Evolutionary conservation across 2,888 invertebrate species (phyloP), one percentile per base, ranked within the genome.

Genomic region (Drosophila aldrichi): DNA sequence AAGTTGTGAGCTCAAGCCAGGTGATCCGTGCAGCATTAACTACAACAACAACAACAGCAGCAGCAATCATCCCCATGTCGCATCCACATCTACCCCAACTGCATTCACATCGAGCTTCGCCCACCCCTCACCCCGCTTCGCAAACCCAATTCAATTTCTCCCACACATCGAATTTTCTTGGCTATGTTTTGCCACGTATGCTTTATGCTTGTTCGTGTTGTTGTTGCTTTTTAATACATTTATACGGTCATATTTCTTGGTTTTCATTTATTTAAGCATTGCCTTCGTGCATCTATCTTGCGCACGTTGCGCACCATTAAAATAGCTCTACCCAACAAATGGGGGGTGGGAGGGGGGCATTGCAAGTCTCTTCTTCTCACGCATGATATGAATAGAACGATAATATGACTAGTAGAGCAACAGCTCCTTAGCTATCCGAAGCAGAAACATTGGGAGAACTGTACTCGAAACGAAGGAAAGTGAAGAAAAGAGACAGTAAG

Each of bases 201-300:
- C 65, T 32, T 48, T 74, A 34, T 48, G n/a, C 64, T 51, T 16
- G 16, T 20, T 40, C 52, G 20, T 38, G 54, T 59, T 34, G 38
- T 22, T 67, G 44, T 51, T 69, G 70, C 36, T 68, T 73, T 84
- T 72, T 72, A 72, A 82, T 79, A 80, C 71, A 80, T 80, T 86
- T 86, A 74, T 87, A 70, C 52, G 70, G 64, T 66, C 70, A 75
- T 80, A 82, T 79, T 75, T 80, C 76, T 72, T 43, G 41, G 75
- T 56, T 80, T 79, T 79, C 77, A 75, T 82, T 79, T 68, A 76
- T 80, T 81, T 67, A 25, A 70, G 60, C 57, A 62, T 62, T 62
- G 59, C 44, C 59, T 56, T 41, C 63, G 67, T 52, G 57, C 70
- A 81, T 81, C 61, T 78, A 69, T 77, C 78, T 73, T 73, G 63